A percentile compares a stretch with the other conserved stretches of the same genome.
These are phyloP conservation scores for Sycophila texana DNA, from an alignment of 2,888 invertebrate genomes.

Conservation along the genomic window DNA sequence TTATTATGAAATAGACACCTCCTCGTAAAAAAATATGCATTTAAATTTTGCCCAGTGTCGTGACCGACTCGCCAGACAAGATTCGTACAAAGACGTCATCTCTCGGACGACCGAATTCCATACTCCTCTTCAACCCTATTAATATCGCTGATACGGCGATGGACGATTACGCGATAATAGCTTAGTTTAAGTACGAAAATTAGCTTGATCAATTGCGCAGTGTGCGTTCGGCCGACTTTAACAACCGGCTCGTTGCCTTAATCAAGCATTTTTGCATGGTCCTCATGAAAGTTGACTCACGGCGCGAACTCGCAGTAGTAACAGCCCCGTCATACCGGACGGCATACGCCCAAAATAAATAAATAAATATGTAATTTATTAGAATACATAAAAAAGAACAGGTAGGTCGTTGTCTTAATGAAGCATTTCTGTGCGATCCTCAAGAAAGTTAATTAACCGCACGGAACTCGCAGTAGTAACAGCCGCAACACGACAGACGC, in stretches of 20 bases:
- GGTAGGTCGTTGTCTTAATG: too few species aligned
- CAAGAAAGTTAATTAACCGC: too few species aligned
- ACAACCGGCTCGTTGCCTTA: slow-evolving; percentile 29
- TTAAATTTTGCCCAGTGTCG: neutral
- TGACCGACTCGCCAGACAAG: neutral
- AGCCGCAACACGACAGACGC: too few species aligned
- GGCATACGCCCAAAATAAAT: too few species aligned
- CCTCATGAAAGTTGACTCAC: slow-evolving; percentile 2
- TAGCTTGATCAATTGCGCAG: slow-evolving; percentile 27
- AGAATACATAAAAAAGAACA: too few species aligned
- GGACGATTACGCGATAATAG: slow-evolving; percentile 36
- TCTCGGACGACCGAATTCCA: slow-evolving; percentile 7
- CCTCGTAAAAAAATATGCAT: too few species aligned
- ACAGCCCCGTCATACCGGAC: too few species aligned
- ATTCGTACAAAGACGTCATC: neutral
- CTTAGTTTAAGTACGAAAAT: slow-evolving; percentile 33
- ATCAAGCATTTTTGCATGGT: slow-evolving; percentile 18
- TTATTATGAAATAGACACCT: too few species aligned
- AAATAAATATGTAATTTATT: too few species aligned
- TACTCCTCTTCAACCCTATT: slow-evolving; percentile 18
- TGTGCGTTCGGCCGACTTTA: slow-evolving; percentile 20
- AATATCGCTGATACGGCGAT: slow-evolving; percentile 12
- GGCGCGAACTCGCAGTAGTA: neutral
- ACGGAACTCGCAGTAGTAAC: too few species aligned
- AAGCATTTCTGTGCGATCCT: too few species aligned